Conservation (phyloP, 2,113 vertebrate species). For the Melanostigma gelatinosum region DNA sequence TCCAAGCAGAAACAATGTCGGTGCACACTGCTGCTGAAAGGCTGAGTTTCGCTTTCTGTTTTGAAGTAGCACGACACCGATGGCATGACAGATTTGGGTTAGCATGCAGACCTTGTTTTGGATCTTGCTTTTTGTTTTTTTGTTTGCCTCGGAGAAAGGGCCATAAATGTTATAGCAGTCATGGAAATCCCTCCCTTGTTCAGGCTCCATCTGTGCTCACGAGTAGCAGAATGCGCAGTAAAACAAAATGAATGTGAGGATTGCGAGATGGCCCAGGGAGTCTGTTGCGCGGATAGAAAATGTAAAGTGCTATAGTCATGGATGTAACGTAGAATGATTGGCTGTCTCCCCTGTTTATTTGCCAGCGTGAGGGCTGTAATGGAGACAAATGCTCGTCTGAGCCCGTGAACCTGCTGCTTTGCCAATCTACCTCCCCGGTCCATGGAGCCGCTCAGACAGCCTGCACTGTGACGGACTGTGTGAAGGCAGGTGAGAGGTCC, state of each 20-base stretch:
- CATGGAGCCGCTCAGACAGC: background rate
- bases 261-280: constrained; percentile 66
- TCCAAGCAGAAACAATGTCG: too few relatives aligned
- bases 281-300: constrained; percentile 77
- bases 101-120: constrained; percentile 64
- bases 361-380: constrained; percentile 71
- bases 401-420: constrained; percentile 57
- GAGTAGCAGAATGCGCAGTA: constrained; percentile 39
- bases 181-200: constrained; percentile 64
- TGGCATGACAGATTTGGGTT: constrained; percentile 64
- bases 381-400: constrained; percentile 78
- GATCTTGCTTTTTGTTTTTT: constrained; percentile 31
- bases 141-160: constrained; percentile 51
- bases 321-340: constrained; percentile 81
- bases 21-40: background rate
- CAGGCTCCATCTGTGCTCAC: constrained; percentile 67
- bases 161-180: constrained; percentile 57
- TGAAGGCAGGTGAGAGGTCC: constrained; percentile 69
- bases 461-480: constrained; percentile 33
- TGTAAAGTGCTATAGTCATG: constrained; percentile 79
- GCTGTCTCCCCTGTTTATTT: constrained; percentile 80
- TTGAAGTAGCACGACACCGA: constrained; percentile 41
- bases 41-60: constrained; percentile 28
- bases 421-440: constrained; percentile 36
- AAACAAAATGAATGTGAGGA: constrained; percentile 65